Evolutionary conservation across 2,888 invertebrate genomes (phyloP), one percentile per base, ranked within the genome.

Genomic region (Orthonychiurus folsomi): DNA sequence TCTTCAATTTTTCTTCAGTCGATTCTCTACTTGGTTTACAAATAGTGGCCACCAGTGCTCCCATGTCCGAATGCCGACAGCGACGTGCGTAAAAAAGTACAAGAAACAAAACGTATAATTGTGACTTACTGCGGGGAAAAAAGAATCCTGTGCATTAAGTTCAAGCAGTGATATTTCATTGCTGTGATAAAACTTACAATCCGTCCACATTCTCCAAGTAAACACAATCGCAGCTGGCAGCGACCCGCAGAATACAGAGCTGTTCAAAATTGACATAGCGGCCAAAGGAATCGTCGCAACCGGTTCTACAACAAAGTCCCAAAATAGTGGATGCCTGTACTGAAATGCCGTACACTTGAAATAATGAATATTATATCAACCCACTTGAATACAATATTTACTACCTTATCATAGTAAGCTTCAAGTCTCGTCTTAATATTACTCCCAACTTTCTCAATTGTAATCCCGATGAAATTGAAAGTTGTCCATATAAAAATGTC

Each of bases 401-500:
- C 9, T 55, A 55, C 18, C 23, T 26, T 59, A 48, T 2, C 12
- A 26, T 12, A 60, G 3, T 18, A 60, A n/a, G n/a, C n/a, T n/a
- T n/a, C n/a, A n/a, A n/a, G n/a, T n/a, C n/a, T 54, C 25, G 65
- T 52, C 59, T 71, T 73, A 1, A 71, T 53, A 21, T 59, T 52
- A 60, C 71, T 71, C 50, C 73, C 84, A 18, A 83, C 62, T 71
- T 83, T 81, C 78, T 94, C 94, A 20, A 88, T 75, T 15, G 83
- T 79, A 56, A 94, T 80, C 37, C 90, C 92, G 3, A 86, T 68
- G 75, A 86, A 93, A 79, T 95, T 95, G n/a, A 93, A 78, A 12
- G 83, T 73, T n/a, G 89, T 83, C 94, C 95, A 96, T 62, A 89
- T 79, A 64, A 93, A 83, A 69, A 94, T 85, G 73, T 85, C 85